Conservation (phyloP, 2,888 invertebrate genomes). For the Bombyx huttoni region DNA sequence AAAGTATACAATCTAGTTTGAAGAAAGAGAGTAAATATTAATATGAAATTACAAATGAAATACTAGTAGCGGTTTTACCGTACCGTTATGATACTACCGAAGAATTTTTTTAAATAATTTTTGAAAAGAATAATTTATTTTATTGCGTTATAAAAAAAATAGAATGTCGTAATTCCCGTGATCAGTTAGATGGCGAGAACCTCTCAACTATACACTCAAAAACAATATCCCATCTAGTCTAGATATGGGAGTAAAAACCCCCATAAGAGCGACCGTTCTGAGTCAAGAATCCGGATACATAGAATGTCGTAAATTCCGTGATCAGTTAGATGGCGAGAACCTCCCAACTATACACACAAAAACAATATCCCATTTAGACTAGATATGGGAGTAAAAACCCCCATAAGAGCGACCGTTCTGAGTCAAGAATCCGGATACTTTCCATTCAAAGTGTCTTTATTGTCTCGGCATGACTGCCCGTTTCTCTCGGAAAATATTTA, state of each 20-base stretch:
- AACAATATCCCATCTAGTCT: neutral
- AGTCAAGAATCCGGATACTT: neutral
- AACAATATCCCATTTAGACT: neutral
- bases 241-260: neutral
- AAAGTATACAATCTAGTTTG: too few relatives aligned
- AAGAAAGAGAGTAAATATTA: too few relatives aligned
- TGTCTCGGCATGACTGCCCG: neutral
- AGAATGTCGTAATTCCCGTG: too few relatives aligned
- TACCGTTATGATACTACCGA: too few relatives aligned
- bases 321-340: neutral
- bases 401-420: neutral
- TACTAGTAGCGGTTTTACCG: too few relatives aligned
- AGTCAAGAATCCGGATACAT: constrained; percentile 1
- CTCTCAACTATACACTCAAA: neutral
- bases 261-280: neutral
- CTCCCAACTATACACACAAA: neutral
- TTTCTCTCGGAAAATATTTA: neutral
- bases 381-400: neutral
- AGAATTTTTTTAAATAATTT: too few relatives aligned
- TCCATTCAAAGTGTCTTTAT: constrained; percentile 3
- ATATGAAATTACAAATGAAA: too few relatives aligned
- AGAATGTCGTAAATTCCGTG: too few relatives aligned
- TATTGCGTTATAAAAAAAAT: too few relatives aligned
- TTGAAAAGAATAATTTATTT: too few relatives aligned
- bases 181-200: neutral